A percentile compares a stretch with the other conserved stretches of the same genome.
Conservation (phyloP, 2,113 vertebrate genomes). For the Brachypteracias leptosomus region DNA sequence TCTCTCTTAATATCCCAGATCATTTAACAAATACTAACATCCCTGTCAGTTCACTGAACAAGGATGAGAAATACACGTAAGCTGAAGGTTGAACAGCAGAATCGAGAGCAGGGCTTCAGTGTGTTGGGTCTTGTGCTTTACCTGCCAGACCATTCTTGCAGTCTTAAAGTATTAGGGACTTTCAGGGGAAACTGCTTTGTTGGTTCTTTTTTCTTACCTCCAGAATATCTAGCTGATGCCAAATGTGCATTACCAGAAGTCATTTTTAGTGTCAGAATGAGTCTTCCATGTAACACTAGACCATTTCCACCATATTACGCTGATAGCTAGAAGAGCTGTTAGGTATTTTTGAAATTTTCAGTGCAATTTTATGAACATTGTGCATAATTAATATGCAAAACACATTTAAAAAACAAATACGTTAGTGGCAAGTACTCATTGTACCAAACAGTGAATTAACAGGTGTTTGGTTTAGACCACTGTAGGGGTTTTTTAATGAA, state of each 20-base stretch:
- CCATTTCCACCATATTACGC: neutral
- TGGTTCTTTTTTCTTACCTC: neutral
- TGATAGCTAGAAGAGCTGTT: neutral
- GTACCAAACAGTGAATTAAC: neutral
- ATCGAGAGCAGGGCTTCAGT: neutral
- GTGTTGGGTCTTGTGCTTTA: neutral
- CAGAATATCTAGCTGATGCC: neutral
- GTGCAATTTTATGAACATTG: neutral
- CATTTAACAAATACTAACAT: neutral
- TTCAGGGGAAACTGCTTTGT: neutral
- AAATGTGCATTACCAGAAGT: neutral
- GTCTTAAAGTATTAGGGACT: neutral
- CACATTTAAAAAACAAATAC: neutral
- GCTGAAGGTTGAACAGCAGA: neutral
- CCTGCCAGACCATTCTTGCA: neutral
- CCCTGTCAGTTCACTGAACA: neutral
- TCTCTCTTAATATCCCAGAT: neutral
- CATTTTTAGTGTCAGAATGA: neutral
- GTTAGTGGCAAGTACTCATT: neutral
- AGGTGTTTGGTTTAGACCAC: neutral
- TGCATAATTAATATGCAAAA: neutral
- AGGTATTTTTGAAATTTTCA: neutral
- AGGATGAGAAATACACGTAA: neutral
- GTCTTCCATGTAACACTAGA: neutral
- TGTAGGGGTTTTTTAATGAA: neutral